Evolutionary conservation across 2,888 invertebrate genomes (phyloP).

Genomic region (Rotaria magnacalcarata): DNA sequence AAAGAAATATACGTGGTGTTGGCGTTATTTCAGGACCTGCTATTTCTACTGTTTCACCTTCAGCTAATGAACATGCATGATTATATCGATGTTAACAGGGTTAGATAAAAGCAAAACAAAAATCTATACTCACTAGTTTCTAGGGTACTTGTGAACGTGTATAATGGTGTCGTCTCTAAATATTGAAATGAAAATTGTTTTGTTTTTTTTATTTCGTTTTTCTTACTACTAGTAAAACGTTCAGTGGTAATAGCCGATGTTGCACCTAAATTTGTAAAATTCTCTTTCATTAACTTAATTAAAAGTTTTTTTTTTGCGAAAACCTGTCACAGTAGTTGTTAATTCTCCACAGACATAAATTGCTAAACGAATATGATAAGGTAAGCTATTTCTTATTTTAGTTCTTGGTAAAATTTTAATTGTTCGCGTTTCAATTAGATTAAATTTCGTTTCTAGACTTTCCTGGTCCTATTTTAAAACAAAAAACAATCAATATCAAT

Average conservation of each 20-base stretch:
- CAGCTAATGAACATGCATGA: too few relatives aligned
- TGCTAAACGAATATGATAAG: neutral
- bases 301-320: neutral
- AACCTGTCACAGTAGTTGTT: neutral
- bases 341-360: neutral
- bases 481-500: neutral
- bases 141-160: neutral
- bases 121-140: neutral
- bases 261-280: neutral
- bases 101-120: too few relatives aligned
- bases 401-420: neutral
- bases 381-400: neutral
- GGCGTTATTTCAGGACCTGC: too few relatives aligned
- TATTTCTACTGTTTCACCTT: too few relatives aligned
- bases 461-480: neutral
- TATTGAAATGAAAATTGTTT: neutral
- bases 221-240: neutral
- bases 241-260: neutral
- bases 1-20: too few relatives aligned
- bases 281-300: too few relatives aligned
- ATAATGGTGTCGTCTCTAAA: neutral
- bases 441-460: neutral
- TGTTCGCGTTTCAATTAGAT: neutral
- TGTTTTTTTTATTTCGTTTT: neutral
- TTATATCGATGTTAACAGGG: too few relatives aligned